Evolutionary conservation across 2,797 vertebrate genomes (phyloP).

Genomic region (Tympanoctomys barrerae): DNA sequence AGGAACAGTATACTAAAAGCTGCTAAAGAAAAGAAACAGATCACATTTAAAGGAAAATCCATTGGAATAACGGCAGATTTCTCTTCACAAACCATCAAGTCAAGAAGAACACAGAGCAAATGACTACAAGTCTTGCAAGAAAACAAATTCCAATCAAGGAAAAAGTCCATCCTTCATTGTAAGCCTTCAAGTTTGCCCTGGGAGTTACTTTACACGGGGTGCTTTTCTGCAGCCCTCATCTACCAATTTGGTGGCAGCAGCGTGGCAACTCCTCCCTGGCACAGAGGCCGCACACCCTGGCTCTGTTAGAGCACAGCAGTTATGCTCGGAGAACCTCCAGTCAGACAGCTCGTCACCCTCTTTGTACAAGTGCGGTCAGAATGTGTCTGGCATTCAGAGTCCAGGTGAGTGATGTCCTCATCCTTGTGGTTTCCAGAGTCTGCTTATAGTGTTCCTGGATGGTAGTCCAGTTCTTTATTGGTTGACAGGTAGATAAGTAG

Average conservation of each 20-base stretch:
- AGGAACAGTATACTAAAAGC: too few species aligned
- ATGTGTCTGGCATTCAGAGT: conserved; percentile 34
- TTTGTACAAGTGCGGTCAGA: conserved; percentile 46
- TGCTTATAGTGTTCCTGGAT: conserved; percentile 56
- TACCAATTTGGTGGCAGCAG: not conserved
- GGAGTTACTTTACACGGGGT: conserved; percentile 19
- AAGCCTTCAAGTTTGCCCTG: conserved; percentile 50
- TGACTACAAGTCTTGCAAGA: too few species aligned
- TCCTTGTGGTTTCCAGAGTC: conserved; percentile 38
- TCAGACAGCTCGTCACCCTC: conserved; percentile 37
- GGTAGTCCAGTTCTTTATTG: conserved; percentile 64
- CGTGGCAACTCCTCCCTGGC: not conserved
- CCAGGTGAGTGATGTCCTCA: conserved; percentile 36
- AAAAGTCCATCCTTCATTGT: conserved; percentile 38
- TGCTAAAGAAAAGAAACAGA: too few species aligned
- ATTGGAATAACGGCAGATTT: too few species aligned
- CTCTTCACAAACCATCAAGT: too few species aligned
- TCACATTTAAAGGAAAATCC: too few species aligned
- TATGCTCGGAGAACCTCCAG: conserved; percentile 10
- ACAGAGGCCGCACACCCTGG: not conserved
- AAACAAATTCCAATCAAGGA: not conserved
- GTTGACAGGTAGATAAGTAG: conserved; percentile 53
- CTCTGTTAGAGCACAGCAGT: conserved; percentile 6
- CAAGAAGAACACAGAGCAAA: too few species aligned
- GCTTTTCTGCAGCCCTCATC: not conserved